Percentiles rank a stretch among this genome's conserved stretches.
Conservation (phyloP, 2,888 invertebrate species). For the Thecophora atra region DNA sequence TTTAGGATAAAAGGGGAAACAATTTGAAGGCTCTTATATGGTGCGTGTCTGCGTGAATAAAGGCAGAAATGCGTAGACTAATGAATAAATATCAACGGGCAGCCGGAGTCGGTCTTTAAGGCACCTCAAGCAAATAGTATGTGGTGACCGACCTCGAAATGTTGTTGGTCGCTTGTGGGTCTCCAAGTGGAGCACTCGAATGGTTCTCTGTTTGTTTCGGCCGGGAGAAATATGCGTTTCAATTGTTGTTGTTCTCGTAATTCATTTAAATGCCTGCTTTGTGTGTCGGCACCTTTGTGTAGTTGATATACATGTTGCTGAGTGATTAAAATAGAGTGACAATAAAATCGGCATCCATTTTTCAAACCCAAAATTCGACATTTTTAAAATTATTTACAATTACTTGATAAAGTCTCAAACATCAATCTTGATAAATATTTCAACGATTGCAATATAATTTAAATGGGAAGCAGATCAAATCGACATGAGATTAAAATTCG, state of each 20-base stretch:
- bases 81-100: not conserved
- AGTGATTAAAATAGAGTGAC: not conserved
- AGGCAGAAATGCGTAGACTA: not conserved
- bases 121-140: not conserved
- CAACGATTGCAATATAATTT: not conserved
- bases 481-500: too few species aligned
- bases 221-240: not conserved
- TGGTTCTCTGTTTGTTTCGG: not conserved
- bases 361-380: not conserved
- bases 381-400: not conserved
- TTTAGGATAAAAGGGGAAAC: not conserved
- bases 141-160: constrained; percentile 13
- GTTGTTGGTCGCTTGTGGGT: not conserved
- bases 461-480: too few species aligned
- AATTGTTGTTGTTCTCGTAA: not conserved
- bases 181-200: constrained; percentile 10
- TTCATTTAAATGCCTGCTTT: not conserved
- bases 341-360: not conserved
- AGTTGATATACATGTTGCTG: not conserved
- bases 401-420: not conserved
- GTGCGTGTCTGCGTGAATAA: not conserved
- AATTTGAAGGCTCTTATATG: not conserved
- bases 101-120: not conserved
- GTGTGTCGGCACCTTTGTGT: constrained; percentile 10
- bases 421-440: not conserved